phyloP scores from a whole-genome alignment of 64 coral and sea anemone species.

The Dendrophyllia cribrosa region DNA sequence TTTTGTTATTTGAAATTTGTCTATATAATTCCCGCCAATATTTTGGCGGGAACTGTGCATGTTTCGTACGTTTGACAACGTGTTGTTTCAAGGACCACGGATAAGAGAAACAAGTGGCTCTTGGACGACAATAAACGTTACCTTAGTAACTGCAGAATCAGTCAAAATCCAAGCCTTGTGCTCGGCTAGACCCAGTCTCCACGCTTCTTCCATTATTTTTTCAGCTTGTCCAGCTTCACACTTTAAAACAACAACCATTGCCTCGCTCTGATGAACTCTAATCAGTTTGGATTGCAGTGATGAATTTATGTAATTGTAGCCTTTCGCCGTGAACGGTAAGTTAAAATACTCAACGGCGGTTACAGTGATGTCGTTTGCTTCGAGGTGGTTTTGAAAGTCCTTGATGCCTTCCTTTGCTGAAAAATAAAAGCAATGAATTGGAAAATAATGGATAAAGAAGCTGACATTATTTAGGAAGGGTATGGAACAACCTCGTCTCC shows the following conservation, averaged over 20 bases:
- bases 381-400: neutral
- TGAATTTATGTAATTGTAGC: neutral
- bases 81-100: too few relatives aligned
- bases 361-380: neutral
- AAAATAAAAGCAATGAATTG: neutral
- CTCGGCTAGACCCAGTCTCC: slow-evolving; percentile 14
- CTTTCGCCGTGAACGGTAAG: neutral
- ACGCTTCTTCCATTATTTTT: slow-evolving; percentile 16
- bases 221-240: neutral
- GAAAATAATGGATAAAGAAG: neutral
- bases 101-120: neutral
- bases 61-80: too few relatives aligned
- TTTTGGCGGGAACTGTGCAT: too few relatives aligned
- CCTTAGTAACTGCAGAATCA: slow-evolving; percentile 22
- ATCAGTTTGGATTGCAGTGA: neutral
- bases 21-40: too few relatives aligned
- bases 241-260: slow-evolving; percentile 42
- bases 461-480: too few relatives aligned
- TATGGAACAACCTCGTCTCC: too few relatives aligned
- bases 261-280: neutral
- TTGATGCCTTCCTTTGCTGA: neutral
- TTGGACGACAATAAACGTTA: neutral
- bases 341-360: neutral
- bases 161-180: slow-evolving; percentile 40
- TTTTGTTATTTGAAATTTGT: too few relatives aligned